These are phyloP conservation scores for Temnothorax unifasciatus DNA, from an alignment of 2,888 invertebrate species.

Conservation along the genomic window DNA sequence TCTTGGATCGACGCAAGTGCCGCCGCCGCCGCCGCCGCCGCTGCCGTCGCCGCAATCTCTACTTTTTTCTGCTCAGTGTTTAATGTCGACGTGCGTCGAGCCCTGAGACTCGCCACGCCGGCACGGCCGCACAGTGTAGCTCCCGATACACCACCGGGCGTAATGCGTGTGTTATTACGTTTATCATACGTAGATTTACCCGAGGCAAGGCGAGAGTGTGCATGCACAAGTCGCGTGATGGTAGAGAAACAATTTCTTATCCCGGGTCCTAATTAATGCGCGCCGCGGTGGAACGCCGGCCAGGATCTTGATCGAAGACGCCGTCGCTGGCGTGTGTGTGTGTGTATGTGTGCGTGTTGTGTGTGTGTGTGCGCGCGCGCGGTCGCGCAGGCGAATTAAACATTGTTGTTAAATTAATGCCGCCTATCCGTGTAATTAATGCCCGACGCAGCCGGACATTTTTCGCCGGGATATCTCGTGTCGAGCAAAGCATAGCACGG, in stretches of 20 bases:
- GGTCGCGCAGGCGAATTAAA: conserved; percentile 53
- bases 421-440: conserved; percentile 55
- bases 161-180: conserved; percentile 55
- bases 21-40: not conserved
- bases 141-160: conserved; percentile 48
- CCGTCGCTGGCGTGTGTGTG: not conserved
- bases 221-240: conserved; percentile 33
- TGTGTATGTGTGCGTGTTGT: not conserved
- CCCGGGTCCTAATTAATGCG: conserved; percentile 52
- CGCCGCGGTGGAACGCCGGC: conserved; percentile 40
- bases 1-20: conserved; percentile 33
- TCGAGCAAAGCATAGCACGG: conserved; percentile 35
- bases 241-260: conserved; percentile 55
- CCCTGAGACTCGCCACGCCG: conserved; percentile 10
- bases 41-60: not conserved
- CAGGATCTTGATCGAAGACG: conserved; percentile 52
- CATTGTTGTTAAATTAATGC: conserved; percentile 57
- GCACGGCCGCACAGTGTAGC: not conserved
- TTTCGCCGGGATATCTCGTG: conserved; percentile 46
- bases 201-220: conserved; percentile 33
- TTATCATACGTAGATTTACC: conserved; percentile 49
- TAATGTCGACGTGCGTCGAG: conserved; percentile 24
- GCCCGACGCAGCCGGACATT: conserved; percentile 47
- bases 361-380: not conserved
- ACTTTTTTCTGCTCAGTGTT: conserved; percentile 24